phyloP scores from a whole-genome alignment of 2,113 vertebrate genomes.

The Chlamydotis undulata region DNA sequence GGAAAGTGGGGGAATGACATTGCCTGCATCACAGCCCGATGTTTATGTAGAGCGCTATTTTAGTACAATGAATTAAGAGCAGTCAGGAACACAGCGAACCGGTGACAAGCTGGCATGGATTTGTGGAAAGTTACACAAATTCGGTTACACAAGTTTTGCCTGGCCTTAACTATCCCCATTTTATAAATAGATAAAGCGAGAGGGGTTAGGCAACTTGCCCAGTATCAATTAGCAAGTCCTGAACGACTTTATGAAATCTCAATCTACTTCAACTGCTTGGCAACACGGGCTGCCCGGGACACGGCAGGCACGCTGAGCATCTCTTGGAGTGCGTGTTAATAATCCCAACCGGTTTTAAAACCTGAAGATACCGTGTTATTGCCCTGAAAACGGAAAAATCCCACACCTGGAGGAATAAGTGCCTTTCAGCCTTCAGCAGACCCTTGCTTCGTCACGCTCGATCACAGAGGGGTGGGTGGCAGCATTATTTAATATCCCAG shows the following conservation, averaged over 20 bases:
- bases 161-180: constrained; percentile 49
- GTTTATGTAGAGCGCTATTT: constrained; percentile 49
- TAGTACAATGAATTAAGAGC: constrained; percentile 53
- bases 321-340: accelerated
- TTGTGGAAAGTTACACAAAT: constrained; percentile 70
- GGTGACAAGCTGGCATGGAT: constrained; percentile 65
- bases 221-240: constrained; percentile 57
- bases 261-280: neutral
- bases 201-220: constrained; percentile 40
- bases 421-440: neutral
- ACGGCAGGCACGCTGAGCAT: accelerated
- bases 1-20: neutral
- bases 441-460: neutral
- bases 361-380: accelerated
- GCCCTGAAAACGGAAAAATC: neutral
- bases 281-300: neutral
- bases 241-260: constrained; percentile 13
- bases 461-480: neutral
- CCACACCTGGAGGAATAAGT: accelerated
- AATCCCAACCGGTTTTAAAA: neutral
- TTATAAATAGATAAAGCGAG: constrained; percentile 64
- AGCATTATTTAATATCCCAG: neutral
- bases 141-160: constrained; percentile 65
- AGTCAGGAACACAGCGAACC: constrained; percentile 55
- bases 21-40: neutral